A percentile compares a stretch with the other conserved stretches of the same genome.
phyloP scores from a whole-genome alignment of 2,888 invertebrate species.

The Drosophila peninsularis region DNA sequence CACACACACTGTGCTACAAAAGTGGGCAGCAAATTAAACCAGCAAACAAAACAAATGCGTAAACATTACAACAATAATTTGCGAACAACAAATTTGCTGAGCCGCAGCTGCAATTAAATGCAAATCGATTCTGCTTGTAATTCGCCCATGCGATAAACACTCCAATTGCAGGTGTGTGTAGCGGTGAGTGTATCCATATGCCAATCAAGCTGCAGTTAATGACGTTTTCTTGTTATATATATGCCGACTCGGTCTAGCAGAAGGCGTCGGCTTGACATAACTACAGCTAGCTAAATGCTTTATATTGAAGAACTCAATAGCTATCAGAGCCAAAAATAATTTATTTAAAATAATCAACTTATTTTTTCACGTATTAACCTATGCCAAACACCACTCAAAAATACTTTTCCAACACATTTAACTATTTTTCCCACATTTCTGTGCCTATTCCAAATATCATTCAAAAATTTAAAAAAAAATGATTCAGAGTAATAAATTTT shows the following conservation, averaged over 20 bases:
- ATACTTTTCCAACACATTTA: not conserved
- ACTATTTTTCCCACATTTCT: not conserved
- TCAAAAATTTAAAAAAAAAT: slow-evolving; percentile 35
- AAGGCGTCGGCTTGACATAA: not conserved
- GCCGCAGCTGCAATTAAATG: slow-evolving; percentile 76
- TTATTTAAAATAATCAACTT: not conserved
- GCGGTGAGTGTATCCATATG: slow-evolving; percentile 7
- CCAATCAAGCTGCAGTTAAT: slow-evolving; percentile 44
- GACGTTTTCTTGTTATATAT: slow-evolving; percentile 33
- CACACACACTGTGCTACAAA: slow-evolving; percentile 24
- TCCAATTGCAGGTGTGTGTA: slow-evolving; percentile 18
- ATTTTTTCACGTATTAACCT: not conserved
- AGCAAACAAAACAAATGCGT: slow-evolving; percentile 69
- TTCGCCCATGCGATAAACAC: slow-evolving; percentile 34
- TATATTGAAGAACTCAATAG: not conserved
- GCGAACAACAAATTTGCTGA: slow-evolving; percentile 60
- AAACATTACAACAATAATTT: slow-evolving; percentile 73
- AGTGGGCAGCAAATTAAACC: slow-evolving; percentile 46
- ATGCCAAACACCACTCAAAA: not conserved
- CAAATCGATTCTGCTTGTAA: slow-evolving; percentile 75
- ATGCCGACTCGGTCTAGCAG: not conserved
- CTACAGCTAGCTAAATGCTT: no score
- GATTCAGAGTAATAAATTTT: slow-evolving; percentile 69
- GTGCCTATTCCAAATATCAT: not conserved
- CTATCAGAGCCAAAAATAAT: not conserved